A percentile compares a stretch with the other conserved stretches of the same genome.
Conservation (phyloP, 2,113 vertebrate genomes). For the Onychorhynchus coronatus region DNA sequence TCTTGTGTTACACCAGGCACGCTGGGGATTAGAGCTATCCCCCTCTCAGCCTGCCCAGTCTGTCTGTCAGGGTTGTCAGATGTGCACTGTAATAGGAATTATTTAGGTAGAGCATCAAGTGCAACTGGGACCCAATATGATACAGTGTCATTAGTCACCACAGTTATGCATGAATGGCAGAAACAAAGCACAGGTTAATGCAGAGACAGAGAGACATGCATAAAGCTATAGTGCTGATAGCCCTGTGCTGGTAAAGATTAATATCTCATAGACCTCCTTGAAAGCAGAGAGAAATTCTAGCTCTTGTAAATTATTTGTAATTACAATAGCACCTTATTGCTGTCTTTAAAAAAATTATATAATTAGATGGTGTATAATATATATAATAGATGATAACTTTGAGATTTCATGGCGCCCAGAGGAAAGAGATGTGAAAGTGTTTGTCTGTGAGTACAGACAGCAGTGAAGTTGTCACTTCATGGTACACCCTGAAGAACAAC, state of each 20-base stretch:
- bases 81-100: neutral
- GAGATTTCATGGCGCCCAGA: neutral
- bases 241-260: neutral
- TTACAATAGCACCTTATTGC: neutral
- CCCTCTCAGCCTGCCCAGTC: neutral
- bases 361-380: neutral
- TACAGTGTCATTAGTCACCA: neutral
- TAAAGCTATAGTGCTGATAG: neutral
- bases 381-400: neutral
- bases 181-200: neutral
- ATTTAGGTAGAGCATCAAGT: neutral
- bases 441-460: neutral
- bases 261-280: neutral
- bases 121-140: neutral
- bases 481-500: neutral
- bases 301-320: neutral
- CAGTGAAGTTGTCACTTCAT: accelerated
- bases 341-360: neutral
- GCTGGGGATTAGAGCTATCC: neutral
- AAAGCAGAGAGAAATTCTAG: neutral
- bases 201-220: accelerated
- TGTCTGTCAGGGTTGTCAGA: neutral
- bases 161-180: neutral
- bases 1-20: accelerated
- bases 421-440: neutral